Percentiles rank a stretch among this genome's conserved stretches.
These are phyloP conservation scores for Cyanoderma ruficeps DNA, from an alignment of 2,113 vertebrate genomes.

Conservation along the genomic window DNA sequence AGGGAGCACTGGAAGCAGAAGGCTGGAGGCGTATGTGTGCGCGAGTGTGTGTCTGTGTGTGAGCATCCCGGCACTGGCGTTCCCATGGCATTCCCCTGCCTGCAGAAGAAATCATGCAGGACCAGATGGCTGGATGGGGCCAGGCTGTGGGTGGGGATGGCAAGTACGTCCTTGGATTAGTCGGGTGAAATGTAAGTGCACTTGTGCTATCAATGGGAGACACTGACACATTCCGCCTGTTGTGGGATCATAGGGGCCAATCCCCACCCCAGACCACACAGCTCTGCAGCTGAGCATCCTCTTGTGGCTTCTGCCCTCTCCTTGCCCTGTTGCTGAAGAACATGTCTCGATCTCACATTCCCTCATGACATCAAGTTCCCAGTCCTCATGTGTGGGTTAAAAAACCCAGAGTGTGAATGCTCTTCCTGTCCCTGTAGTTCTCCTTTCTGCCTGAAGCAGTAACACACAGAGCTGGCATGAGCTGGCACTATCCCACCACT, in stretches of 20 bases:
- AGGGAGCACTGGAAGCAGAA: constrained; percentile 30
- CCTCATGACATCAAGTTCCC: background rate
- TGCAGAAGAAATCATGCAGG: constrained; percentile 11
- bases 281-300: background rate
- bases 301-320: background rate
- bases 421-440: background rate
- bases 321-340: background rate
- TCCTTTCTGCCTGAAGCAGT: background rate
- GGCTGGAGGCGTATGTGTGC: constrained; percentile 28
- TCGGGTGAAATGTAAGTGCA: background rate
- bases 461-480: background rate
- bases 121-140: constrained; percentile 39
- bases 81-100: constrained; percentile 48
- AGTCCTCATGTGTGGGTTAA: background rate
- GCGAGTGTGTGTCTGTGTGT: background rate
- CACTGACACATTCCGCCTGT: background rate
- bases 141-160: background rate
- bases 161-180: background rate
- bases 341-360: background rate
- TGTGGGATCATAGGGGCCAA: background rate
- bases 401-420: background rate
- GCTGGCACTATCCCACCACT: background rate
- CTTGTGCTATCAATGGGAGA: background rate
- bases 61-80: background rate
- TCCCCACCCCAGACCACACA: background rate